Conservation (phyloP, 2,797 vertebrate species). For the Sebastes variabilis region DNA sequence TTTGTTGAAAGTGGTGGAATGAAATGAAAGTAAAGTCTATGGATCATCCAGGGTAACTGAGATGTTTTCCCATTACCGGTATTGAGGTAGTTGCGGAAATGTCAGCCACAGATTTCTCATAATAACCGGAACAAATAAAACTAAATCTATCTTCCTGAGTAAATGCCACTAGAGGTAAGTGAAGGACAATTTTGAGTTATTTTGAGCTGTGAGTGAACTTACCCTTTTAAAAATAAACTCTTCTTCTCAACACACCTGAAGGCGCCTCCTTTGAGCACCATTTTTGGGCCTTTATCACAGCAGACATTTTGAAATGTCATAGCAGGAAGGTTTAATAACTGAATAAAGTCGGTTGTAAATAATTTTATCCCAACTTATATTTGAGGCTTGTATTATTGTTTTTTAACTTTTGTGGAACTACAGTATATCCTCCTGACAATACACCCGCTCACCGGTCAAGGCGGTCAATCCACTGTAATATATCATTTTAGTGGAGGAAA, state of each 20-base stretch:
- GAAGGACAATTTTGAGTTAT: not conserved
- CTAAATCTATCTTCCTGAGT: not conserved
- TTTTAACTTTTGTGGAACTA: too few species aligned
- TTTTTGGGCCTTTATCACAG: not conserved
- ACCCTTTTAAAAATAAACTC: not conserved
- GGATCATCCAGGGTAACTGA: not conserved
- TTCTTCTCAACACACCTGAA: not conserved
- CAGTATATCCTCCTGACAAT: too few species aligned
- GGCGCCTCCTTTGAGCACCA: not conserved
- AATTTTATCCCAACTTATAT: too few species aligned
- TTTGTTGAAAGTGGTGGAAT: not conserved
- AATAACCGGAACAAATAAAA: not conserved
- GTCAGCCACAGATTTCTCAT: too few species aligned
- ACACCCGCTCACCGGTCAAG: not conserved
- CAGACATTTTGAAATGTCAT: not conserved
- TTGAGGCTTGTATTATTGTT: too few species aligned
- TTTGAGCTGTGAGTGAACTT: too few species aligned
- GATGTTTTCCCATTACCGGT: too few species aligned
- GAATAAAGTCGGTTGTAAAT: too few species aligned
- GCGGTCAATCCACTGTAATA: not conserved
- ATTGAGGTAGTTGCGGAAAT: too few species aligned
- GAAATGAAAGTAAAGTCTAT: not conserved
- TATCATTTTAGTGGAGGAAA: not conserved
- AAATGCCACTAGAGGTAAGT: not conserved
- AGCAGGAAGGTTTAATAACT: not conserved